Conservation (phyloP, 2,113 vertebrate genomes). For the Loxodonta africana region DNA sequence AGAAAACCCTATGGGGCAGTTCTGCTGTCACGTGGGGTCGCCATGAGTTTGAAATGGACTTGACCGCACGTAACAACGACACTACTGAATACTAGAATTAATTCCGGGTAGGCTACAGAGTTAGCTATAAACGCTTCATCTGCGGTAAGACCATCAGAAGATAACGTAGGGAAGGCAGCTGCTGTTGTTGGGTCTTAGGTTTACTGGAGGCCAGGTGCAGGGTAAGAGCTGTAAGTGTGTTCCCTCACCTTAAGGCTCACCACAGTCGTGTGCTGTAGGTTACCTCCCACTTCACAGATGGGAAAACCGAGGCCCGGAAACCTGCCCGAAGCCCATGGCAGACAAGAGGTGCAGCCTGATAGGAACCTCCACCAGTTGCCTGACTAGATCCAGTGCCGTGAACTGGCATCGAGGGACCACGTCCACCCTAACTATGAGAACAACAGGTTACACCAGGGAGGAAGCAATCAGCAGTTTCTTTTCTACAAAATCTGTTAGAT, state of each 20-base stretch:
- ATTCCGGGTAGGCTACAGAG: neutral
- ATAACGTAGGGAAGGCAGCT: rapidly evolving
- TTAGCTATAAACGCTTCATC: neutral
- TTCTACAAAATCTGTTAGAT: constrained; percentile 8
- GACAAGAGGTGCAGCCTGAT: neutral
- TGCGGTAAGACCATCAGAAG: neutral
- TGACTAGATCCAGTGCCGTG: neutral
- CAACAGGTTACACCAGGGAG: neutral
- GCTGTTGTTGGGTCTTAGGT: rapidly evolving
- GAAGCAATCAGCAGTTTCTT: neutral
- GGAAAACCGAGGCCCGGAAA: neutral
- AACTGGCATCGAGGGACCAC: neutral
- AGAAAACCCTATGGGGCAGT: too few species aligned
- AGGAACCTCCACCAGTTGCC: rapidly evolving
- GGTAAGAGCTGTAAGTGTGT: too few species aligned
- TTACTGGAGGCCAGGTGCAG: too few species aligned
- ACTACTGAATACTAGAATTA: neutral
- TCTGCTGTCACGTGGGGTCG: too few species aligned
- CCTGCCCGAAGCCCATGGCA: rapidly evolving
- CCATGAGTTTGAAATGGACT: too few species aligned
- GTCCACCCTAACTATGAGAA: neutral
- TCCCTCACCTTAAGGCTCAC: neutral
- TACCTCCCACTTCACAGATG: neutral
- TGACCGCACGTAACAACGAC: too few species aligned
- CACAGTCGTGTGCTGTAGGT: neutral